These are phyloP conservation scores for Aphelenchoides fujianensis DNA, from an alignment of 1,140 invertebrate genomes.

Conservation along the genomic window DNA sequence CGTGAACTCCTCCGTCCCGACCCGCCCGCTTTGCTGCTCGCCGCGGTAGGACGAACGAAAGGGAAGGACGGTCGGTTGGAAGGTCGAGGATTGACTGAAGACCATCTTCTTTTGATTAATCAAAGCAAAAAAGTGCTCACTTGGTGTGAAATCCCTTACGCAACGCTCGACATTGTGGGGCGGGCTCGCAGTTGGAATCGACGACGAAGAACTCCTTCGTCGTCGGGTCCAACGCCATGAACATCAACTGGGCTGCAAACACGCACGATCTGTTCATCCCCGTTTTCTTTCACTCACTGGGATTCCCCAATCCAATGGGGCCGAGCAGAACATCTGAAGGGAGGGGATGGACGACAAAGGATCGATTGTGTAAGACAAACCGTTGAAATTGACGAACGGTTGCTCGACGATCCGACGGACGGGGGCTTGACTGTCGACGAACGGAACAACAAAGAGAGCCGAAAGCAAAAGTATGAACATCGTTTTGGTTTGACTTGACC, in stretches of 20 bases:
- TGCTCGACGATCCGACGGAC: background rate
- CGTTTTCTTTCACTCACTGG: too few relatives aligned
- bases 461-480: background rate
- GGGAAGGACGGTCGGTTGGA: background rate
- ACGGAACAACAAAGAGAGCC: background rate
- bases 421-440: background rate
- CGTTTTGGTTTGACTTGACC: background rate
- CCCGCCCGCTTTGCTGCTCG: background rate
- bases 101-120: too few relatives aligned
- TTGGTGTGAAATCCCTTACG: background rate
- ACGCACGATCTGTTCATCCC: too few relatives aligned
- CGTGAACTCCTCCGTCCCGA: background rate
- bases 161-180: background rate
- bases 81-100: background rate
- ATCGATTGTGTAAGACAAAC: background rate
- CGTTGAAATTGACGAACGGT: background rate
- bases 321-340: background rate
- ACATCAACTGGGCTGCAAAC: background rate
- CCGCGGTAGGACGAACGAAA: background rate
- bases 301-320: background rate
- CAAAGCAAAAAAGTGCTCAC: too few relatives aligned
- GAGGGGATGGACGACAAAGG: background rate
- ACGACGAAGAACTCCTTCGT: background rate
- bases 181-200: background rate
- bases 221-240: background rate